A percentile compares a stretch with the other conserved stretches of the same genome.
Evolutionary conservation across 92 coral and sea anemone species (phyloP).

Genomic region (Phenganax subtilis): DNA sequence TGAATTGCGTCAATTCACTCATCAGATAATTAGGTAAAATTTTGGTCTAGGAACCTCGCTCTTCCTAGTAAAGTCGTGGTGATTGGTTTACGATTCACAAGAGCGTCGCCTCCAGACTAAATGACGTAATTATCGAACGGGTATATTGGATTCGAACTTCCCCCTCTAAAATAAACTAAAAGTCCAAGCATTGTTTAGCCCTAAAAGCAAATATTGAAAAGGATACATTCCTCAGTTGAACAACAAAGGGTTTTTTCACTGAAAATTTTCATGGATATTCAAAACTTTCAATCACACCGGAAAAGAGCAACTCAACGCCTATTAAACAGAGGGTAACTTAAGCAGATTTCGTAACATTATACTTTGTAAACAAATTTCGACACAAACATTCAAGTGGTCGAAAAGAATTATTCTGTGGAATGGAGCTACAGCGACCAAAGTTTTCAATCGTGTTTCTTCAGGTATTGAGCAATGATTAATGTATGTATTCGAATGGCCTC

Average conservation of each 20-base stretch:
- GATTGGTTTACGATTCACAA: background rate
- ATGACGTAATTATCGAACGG: background rate
- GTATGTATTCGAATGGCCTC: background rate
- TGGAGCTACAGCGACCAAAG: constrained; percentile 28
- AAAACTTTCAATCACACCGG: constrained; percentile 36
- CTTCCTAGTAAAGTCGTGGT: background rate
- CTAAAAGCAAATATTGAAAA: constrained; percentile 8
- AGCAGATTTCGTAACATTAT: background rate
- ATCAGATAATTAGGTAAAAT: background rate
- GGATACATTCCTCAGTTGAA: too few species aligned
- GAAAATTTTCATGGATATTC: background rate
- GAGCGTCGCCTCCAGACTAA: background rate
- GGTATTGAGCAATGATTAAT: background rate
- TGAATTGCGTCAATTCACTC: background rate
- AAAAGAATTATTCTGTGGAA: background rate
- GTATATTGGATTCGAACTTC: background rate
- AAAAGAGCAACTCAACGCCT: background rate
- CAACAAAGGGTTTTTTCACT: too few species aligned
- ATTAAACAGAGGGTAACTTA: background rate
- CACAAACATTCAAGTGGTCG: background rate
- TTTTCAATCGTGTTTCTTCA: constrained; percentile 22
- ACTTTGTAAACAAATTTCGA: background rate
- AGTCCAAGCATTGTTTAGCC: constrained; percentile 23
- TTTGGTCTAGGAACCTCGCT: background rate
- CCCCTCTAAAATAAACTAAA: background rate